Conservation (phyloP, 2,888 invertebrate genomes). For the Pyrocoelia pectoralis region DNA sequence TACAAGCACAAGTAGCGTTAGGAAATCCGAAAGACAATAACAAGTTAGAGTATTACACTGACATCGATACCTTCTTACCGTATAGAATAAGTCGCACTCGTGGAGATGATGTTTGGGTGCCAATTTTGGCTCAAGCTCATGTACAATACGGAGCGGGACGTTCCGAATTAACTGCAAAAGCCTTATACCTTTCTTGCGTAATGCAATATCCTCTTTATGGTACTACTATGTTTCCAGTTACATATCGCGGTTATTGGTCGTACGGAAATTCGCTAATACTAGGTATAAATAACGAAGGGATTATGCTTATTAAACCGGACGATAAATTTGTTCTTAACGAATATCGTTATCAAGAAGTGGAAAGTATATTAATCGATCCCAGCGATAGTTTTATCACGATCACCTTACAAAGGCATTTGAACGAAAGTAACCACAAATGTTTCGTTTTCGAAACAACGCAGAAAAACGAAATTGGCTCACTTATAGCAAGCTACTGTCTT, state of each 20-base stretch:
- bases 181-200: conserved; percentile 91
- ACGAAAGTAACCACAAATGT: conserved; percentile 78
- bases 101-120: conserved; percentile 86
- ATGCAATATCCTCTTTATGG: conserved; percentile 91
- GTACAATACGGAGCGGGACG: conserved; percentile 92
- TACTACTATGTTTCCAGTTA: conserved; percentile 71
- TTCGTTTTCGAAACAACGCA: conserved; percentile 92
- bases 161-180: conserved; percentile 90
- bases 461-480: conserved; percentile 90
- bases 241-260: conserved; percentile 93
- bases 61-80: conserved; percentile 91
- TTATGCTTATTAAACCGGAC: conserved; percentile 88
- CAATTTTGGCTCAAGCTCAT: conserved; percentile 87
- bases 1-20: conserved; percentile 94
- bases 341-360: conserved; percentile 89
- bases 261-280: conserved; percentile 80
- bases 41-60: conserved; percentile 86
- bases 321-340: conserved; percentile 93
- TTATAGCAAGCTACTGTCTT: conserved; percentile 92
- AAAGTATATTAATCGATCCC: conserved; percentile 89
- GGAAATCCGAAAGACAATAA: conserved; percentile 83
- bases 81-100: conserved; percentile 79
- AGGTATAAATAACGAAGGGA: conserved; percentile 90
- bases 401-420: conserved; percentile 77
- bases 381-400: conserved; percentile 93